A percentile compares a stretch with the other conserved stretches of the same genome.
Conservation (phyloP, 2,113 vertebrate genomes). For the Elephantulus edwardii region DNA sequence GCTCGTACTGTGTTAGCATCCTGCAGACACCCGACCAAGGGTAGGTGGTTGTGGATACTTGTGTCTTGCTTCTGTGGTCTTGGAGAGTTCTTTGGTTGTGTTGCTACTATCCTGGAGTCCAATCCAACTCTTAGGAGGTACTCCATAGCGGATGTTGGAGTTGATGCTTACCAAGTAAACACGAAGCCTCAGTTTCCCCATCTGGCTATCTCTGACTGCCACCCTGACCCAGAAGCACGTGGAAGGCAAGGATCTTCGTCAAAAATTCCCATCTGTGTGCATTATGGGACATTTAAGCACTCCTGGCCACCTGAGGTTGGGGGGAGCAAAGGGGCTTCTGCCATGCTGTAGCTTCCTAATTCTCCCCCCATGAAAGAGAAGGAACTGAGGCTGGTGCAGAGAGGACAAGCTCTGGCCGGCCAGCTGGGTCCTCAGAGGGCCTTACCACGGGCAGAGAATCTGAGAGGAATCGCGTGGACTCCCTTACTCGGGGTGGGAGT, state of each 20-base stretch:
- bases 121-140: no score
- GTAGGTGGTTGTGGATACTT: not conserved
- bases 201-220: not conserved
- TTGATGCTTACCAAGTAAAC: not conserved
- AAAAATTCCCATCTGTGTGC: not conserved
- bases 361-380: accelerated
- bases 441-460: not conserved
- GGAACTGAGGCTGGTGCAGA: not conserved
- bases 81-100: not conserved
- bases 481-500: accelerated
- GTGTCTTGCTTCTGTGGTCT: not conserved
- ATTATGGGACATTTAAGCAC: accelerated
- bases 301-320: no score
- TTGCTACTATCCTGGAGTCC: not conserved
- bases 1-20: not conserved
- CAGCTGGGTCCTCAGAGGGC: accelerated
- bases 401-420: not conserved
- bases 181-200: not conserved
- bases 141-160: not conserved
- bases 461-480: accelerated
- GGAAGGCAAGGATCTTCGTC: not conserved
- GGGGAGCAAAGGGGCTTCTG: no score
- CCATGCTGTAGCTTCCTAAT: accelerated
- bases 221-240: not conserved
- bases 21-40: accelerated